phyloP scores from a whole-genome alignment of 2,888 invertebrate species.

The Ophioninae sp. region DNA sequence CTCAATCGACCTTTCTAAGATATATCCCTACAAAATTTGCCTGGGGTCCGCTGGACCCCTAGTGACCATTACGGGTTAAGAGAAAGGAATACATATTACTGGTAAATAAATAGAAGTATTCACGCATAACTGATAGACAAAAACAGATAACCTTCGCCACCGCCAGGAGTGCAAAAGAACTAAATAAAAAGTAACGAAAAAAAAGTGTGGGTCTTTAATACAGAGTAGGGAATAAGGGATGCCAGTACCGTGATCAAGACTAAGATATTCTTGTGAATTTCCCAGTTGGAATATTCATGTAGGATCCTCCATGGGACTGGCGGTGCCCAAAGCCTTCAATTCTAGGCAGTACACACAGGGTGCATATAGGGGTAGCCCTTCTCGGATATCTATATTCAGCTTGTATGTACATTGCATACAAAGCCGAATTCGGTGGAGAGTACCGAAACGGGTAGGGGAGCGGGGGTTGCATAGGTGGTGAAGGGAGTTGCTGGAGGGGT shows the following conservation, averaged over 20 bases:
- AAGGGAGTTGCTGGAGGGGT: background rate
- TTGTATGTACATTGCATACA: background rate
- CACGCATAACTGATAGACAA: too few species aligned
- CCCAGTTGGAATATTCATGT: slow-evolving; percentile 78
- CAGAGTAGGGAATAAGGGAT: too few species aligned
- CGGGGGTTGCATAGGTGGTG: slow-evolving; percentile 16
- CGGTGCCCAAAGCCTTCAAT: slow-evolving; percentile 71
- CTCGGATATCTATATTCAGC: slow-evolving; percentile 2
- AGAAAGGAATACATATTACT: too few species aligned
- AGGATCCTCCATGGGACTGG: slow-evolving; percentile 67
- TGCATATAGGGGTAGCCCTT: slow-evolving; percentile 33
- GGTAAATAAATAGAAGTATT: too few species aligned
- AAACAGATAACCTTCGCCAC: too few species aligned
- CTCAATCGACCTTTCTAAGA: too few species aligned
- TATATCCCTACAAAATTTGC: too few species aligned
- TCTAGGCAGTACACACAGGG: slow-evolving; percentile 64
- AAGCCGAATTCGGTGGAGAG: slow-evolving; percentile 31
- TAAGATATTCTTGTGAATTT: slow-evolving; percentile 77
- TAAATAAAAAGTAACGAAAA: too few species aligned
- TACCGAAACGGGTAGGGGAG: background rate
- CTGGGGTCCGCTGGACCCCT: too few species aligned
- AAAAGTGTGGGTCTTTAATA: too few species aligned
- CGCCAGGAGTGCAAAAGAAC: too few species aligned
- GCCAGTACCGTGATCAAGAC: slow-evolving; percentile 19
- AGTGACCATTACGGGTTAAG: too few species aligned